Evolutionary conservation across 2,888 invertebrate genomes (phyloP).

Genomic region (Macrosoma leucophasiata): DNA sequence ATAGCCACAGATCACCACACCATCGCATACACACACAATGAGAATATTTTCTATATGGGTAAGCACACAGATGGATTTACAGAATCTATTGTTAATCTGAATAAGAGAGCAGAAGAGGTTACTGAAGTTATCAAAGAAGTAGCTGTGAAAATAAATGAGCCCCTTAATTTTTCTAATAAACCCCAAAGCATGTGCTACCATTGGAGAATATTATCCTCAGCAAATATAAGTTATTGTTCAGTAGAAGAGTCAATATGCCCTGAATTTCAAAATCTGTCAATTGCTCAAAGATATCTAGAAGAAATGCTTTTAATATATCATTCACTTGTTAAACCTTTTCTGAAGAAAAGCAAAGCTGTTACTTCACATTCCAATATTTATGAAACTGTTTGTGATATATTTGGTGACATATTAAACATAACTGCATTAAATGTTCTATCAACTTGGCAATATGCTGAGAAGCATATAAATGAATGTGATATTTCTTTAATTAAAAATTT

Average conservation of each 20-base stretch:
- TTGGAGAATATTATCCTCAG: constrained; percentile 66
- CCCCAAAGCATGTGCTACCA: constrained; percentile 64
- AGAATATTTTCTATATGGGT: constrained; percentile 82
- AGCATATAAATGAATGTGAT: constrained; percentile 79
- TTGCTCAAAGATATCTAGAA: constrained; percentile 82
- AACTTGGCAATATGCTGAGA: constrained; percentile 81
- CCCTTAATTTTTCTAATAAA: constrained; percentile 46
- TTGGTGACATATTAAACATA: constrained; percentile 80
- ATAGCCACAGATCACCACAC: constrained; percentile 80
- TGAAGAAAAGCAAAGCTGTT: constrained; percentile 76
- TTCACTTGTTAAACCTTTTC: constrained; percentile 78
- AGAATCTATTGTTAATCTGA: constrained; percentile 60
- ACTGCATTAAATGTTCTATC: constrained; percentile 81
- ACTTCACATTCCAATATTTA: constrained; percentile 76
- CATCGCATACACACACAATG: constrained; percentile 79
- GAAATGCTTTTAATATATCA: constrained; percentile 79
- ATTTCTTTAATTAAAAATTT: constrained; percentile 81
- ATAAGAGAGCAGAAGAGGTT: constrained; percentile 36
- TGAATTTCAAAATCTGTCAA: constrained; percentile 72
- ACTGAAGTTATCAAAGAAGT: constrained; percentile 39
- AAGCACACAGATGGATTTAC: constrained; percentile 72
- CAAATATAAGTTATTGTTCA: constrained; percentile 65
- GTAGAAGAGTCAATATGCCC: constrained; percentile 53
- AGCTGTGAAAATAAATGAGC: constrained; percentile 38
- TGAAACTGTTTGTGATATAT: constrained; percentile 79